Conservation (phyloP, 2,888 invertebrate genomes). For the Crepidodera aurea region DNA sequence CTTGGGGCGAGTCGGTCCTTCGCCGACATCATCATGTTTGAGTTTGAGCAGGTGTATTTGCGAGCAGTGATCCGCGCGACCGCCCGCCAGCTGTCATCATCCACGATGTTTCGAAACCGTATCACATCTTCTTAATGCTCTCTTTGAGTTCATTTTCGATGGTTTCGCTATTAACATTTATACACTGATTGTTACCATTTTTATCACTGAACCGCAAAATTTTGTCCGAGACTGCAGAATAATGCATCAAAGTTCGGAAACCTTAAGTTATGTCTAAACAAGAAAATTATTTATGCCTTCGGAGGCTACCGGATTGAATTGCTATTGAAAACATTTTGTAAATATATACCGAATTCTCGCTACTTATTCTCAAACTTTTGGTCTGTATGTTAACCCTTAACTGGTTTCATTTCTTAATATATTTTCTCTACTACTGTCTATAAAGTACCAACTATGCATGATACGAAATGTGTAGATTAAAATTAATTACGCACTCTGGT, state of each 20-base stretch:
- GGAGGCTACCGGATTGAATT: too few relatives aligned
- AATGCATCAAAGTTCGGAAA: not conserved
- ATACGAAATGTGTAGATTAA: too few relatives aligned
- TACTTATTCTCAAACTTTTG: too few relatives aligned
- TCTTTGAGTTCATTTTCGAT: constrained; percentile 22
- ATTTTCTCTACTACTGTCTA: too few relatives aligned
- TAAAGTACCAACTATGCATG: too few relatives aligned
- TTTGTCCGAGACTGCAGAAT: not conserved
- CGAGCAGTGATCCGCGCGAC: constrained; percentile 56
- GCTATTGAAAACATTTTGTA: too few relatives aligned
- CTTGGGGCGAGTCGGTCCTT: constrained; percentile 35
- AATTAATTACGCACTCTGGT: too few relatives aligned
- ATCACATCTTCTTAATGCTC: constrained; percentile 24
- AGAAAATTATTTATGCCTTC: too few relatives aligned
- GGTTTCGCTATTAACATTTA: constrained; percentile 22
- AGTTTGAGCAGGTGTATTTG: constrained; percentile 61
- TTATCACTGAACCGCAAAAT: constrained; percentile 12
- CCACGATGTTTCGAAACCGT: constrained; percentile 25
- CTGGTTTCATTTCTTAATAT: too few relatives aligned
- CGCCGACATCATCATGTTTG: constrained; percentile 37
- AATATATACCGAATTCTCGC: too few relatives aligned
- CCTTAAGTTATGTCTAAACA: too few relatives aligned
- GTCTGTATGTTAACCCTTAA: too few relatives aligned
- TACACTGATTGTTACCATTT: constrained; percentile 22
- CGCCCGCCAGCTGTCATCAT: constrained; percentile 58